Evolutionary conservation across 2,888 invertebrate species (phyloP).

Genomic region (Latrodectus hesperus): DNA sequence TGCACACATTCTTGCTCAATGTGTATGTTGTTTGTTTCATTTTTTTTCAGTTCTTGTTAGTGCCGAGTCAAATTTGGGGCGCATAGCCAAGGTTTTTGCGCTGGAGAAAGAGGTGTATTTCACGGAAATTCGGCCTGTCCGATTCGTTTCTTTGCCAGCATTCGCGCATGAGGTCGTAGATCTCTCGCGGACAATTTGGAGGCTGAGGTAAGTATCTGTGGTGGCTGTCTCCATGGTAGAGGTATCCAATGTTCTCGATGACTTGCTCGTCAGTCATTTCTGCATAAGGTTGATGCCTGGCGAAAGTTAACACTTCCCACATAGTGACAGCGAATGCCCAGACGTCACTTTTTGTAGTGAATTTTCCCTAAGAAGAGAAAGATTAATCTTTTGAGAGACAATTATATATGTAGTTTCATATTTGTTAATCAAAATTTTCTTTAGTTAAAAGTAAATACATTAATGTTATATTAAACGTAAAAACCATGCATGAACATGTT

Average conservation of each 20-base stretch:
- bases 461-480: too few relatives aligned
- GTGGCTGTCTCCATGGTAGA: slow-evolving; percentile 77
- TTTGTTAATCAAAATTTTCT: too few relatives aligned
- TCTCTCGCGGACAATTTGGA: slow-evolving; percentile 86
- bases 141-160: slow-evolving; percentile 90
- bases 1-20: not conserved
- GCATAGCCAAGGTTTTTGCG: slow-evolving; percentile 81
- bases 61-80: slow-evolving; percentile 60
- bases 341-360: slow-evolving; percentile 89
- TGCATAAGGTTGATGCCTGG: slow-evolving; percentile 85
- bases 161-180: slow-evolving; percentile 92
- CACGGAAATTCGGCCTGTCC: slow-evolving; percentile 88
- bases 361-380: slow-evolving; percentile 82
- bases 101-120: slow-evolving; percentile 90
- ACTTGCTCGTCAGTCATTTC: slow-evolving; percentile 86
- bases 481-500: too few relatives aligned
- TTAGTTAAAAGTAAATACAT: too few relatives aligned
- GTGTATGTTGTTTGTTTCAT: not conserved
- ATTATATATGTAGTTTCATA: too few relatives aligned
- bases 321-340: slow-evolving; percentile 93
- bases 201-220: slow-evolving; percentile 81
- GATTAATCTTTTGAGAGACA: not conserved
- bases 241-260: slow-evolving; percentile 81
- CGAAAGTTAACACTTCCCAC: slow-evolving; percentile 88
- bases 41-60: not conserved